A percentile compares a stretch with the other conserved stretches of the same genome.
Conservation (phyloP, 2,888 invertebrate species). For the Himalopsyche japonica region DNA sequence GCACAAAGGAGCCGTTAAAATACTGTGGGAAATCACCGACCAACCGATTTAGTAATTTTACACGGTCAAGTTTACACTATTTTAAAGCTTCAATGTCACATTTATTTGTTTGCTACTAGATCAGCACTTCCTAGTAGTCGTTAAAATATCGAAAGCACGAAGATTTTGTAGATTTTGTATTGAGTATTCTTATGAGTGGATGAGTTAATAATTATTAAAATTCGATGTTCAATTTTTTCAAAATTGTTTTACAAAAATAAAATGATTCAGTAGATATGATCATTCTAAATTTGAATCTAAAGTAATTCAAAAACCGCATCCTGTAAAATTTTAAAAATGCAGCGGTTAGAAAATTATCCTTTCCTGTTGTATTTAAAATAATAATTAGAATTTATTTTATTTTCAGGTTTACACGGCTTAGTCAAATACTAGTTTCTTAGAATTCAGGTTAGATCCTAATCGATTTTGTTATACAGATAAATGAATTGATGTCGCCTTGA, state of each 20-base stretch:
- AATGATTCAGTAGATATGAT: too few species aligned
- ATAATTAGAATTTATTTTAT: background rate
- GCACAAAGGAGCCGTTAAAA: background rate
- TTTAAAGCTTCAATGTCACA: background rate
- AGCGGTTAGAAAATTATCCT: background rate
- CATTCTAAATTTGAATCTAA: background rate
- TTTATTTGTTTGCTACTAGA: background rate
- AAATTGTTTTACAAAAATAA: too few species aligned
- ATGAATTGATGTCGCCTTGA: too few species aligned
- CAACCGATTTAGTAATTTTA: background rate
- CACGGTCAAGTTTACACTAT: background rate
- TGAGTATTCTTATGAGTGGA: too few species aligned
- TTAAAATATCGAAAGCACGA: background rate
- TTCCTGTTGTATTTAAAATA: background rate
- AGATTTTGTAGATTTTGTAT: background rate
- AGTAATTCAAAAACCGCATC: background rate
- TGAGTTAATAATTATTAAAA: too few species aligned
- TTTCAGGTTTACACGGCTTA: background rate
- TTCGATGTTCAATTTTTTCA: background rate
- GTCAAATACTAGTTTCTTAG: background rate
- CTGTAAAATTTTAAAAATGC: background rate
- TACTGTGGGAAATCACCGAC: background rate
- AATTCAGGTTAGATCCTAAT: background rate
- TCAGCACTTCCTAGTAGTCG: background rate
- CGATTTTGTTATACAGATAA: too few species aligned